Percentiles rank a stretch among this genome's conserved stretches.
Evolutionary conservation across 2,797 vertebrate genomes (phyloP).

Genomic region (Lacerta viridis): DNA sequence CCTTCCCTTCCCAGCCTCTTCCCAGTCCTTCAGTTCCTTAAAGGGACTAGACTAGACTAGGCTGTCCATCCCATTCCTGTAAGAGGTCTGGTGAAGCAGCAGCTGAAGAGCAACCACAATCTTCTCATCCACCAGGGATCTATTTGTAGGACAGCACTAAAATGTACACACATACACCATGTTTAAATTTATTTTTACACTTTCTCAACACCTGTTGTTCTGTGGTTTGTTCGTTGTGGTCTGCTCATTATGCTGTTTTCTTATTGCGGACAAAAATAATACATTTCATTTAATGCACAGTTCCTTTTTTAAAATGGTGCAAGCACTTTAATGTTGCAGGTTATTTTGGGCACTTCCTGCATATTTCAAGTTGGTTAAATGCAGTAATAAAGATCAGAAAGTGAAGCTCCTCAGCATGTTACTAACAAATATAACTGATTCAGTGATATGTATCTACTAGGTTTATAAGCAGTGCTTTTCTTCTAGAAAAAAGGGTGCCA

Average conservation of each 20-base stretch:
- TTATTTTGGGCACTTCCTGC: constrained; percentile 51
- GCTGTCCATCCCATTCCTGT: too few relatives aligned
- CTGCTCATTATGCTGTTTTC: constrained; percentile 18
- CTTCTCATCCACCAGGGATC: neutral
- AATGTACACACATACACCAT: constrained; percentile 12
- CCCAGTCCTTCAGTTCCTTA: too few relatives aligned
- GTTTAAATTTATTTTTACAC: neutral
- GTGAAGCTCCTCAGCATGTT: constrained; percentile 52
- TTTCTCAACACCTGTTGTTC: neutral
- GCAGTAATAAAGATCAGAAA: constrained; percentile 29
- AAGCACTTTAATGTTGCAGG: constrained; percentile 31
- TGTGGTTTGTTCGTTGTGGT: constrained; percentile 17
- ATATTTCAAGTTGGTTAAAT: constrained; percentile 41
- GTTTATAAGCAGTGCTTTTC: constrained; percentile 41
- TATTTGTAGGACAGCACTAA: neutral
- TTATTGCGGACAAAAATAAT: constrained; percentile 41
- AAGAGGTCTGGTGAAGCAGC: too few relatives aligned
- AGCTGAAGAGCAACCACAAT: too few relatives aligned
- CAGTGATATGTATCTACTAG: constrained; percentile 45
- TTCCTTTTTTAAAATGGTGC: constrained; percentile 25
- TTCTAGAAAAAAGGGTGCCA: too few relatives aligned
- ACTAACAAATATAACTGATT: constrained; percentile 64
- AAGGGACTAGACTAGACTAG: too few relatives aligned
- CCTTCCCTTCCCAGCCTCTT: too few relatives aligned
- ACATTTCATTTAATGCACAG: constrained; percentile 15